phyloP scores from a whole-genome alignment of 2,888 invertebrate species.

The Mesorhabditis belari region DNA sequence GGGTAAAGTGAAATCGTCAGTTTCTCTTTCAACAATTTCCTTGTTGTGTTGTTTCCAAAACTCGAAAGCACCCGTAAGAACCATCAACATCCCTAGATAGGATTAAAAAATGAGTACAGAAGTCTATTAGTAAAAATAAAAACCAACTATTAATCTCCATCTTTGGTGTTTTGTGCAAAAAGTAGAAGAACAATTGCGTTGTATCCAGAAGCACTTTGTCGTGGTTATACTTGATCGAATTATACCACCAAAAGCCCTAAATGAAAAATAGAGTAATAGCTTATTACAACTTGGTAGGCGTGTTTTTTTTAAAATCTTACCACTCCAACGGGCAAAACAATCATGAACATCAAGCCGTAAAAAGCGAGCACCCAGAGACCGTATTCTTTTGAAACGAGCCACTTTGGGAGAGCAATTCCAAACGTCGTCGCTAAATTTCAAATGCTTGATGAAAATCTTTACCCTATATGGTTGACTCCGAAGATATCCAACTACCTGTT shows the following conservation, averaged over 20 bases:
- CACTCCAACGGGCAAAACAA: constrained; percentile 71
- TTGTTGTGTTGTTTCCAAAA: constrained; percentile 89
- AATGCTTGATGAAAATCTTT: neutral
- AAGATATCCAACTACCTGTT: constrained; percentile 60
- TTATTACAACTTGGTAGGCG: no score
- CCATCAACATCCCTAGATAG: constrained; percentile 76
- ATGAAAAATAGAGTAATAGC: constrained; percentile 8
- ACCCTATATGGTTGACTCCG: no score
- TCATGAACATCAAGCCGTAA: constrained; percentile 94
- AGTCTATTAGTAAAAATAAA: neutral
- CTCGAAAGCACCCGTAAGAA: constrained; percentile 89
- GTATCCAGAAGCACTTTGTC: constrained; percentile 88
- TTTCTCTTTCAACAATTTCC: constrained; percentile 82
- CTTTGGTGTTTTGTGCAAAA: constrained; percentile 87
- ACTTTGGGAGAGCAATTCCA: constrained; percentile 96
- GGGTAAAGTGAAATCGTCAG: constrained; percentile 90
- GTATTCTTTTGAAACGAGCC: constrained; percentile 99
- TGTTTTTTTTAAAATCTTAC: constrained; percentile 55
- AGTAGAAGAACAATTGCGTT: constrained; percentile 89
- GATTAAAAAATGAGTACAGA: neutral
- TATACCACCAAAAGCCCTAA: constrained; percentile 94
- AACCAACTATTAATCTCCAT: constrained; percentile 79
- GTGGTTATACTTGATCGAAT: constrained; percentile 89
- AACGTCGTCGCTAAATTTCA: constrained; percentile 86
- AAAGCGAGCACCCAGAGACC: constrained; percentile 89